These are phyloP conservation scores for Cactoblastis cactorum DNA, from an alignment of 2,888 invertebrate genomes.

Conservation along the genomic window DNA sequence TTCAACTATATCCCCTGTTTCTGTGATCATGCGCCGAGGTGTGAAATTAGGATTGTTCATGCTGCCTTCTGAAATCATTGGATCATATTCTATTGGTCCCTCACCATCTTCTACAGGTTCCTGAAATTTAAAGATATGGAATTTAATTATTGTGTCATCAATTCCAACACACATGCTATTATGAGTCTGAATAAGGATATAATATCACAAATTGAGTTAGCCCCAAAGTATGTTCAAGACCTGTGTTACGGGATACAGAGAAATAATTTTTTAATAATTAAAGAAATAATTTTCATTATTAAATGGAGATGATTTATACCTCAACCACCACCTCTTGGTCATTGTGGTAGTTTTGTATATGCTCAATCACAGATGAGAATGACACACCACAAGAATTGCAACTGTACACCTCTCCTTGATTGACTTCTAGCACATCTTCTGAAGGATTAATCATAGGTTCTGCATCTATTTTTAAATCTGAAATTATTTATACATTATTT, in stretches of 20 bases:
- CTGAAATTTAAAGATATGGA: slow-evolving; percentile 23
- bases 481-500: slow-evolving; percentile 12
- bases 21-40: slow-evolving; percentile 58
- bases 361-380: slow-evolving; percentile 82
- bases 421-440: slow-evolving; percentile 35
- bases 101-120: slow-evolving; percentile 39
- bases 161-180: too few relatives aligned
- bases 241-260: too few relatives aligned
- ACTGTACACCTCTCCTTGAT: slow-evolving; percentile 72
- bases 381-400: slow-evolving; percentile 83
- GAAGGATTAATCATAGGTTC: slow-evolving; percentile 30
- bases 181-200: too few relatives aligned
- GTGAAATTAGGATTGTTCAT: slow-evolving; percentile 6
- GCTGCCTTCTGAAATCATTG: slow-evolving; percentile 23
- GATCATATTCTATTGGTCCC: slow-evolving; percentile 20
- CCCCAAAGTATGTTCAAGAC: too few relatives aligned
- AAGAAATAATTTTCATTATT: too few relatives aligned
- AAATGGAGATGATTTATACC: slow-evolving; percentile 46
- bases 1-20: slow-evolving; percentile 62
- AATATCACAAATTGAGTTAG: too few relatives aligned
- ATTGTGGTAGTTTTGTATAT: slow-evolving; percentile 82
- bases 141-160: too few relatives aligned
- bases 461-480: slow-evolving; percentile 42
- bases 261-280: too few relatives aligned
- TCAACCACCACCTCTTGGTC: slow-evolving; percentile 84